Evolutionary conservation across 2,797 vertebrate species (phyloP).

Genomic region (Lagodon rhomboides): DNA sequence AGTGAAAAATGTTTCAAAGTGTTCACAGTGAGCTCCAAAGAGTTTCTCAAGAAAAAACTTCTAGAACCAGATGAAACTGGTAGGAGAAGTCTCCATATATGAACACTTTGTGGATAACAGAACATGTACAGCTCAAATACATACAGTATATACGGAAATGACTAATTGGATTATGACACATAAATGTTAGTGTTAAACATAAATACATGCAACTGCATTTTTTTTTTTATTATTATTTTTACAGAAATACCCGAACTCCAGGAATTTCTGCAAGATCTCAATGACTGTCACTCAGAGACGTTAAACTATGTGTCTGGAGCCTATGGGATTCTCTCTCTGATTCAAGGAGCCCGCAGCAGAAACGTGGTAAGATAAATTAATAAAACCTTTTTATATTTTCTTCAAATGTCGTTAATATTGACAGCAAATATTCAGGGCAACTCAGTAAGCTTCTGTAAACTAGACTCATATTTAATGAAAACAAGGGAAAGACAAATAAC

Average conservation of each 20-base stretch:
- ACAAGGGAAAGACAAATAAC: not conserved
- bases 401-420: constrained; percentile 1
- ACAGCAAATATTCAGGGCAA: not conserved
- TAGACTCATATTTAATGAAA: not conserved
- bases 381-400: not conserved
- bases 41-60: constrained; percentile 1
- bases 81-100: constrained; percentile 10
- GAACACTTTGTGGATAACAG: not conserved
- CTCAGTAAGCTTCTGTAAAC: too few species aligned
- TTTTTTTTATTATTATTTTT: not conserved
- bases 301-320: constrained; percentile 61
- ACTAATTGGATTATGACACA: not conserved
- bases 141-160: not conserved
- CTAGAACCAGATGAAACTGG: constrained; percentile 41
- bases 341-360: constrained; percentile 38
- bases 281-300: constrained; percentile 46
- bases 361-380: constrained; percentile 23
- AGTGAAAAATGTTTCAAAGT: constrained; percentile 46
- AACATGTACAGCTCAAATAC: too few species aligned
- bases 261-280: constrained; percentile 40
- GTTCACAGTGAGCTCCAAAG: constrained; percentile 63
- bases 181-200: not conserved
- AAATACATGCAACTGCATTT: not conserved
- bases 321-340: constrained; percentile 65
- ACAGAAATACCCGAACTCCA: constrained; percentile 67